phyloP scores from a whole-genome alignment of 2,888 invertebrate species.

The Macrostomum cliftonense region DNA sequence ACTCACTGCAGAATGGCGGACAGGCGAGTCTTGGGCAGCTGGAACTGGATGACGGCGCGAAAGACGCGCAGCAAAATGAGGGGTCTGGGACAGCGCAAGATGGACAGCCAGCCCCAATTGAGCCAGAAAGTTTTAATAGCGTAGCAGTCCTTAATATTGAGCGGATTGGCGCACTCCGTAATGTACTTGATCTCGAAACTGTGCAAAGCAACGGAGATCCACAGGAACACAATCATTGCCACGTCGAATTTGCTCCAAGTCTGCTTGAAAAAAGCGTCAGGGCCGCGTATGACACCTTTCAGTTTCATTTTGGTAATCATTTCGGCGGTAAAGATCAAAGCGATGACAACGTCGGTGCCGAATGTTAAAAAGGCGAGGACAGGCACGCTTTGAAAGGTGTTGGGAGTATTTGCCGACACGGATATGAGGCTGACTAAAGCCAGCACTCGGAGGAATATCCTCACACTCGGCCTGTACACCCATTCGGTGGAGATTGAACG shows the following conservation, averaged over 20 bases:
- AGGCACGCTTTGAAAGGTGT: conserved; percentile 74
- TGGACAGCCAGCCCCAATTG: conserved; percentile 64
- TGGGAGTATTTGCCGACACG: conserved; percentile 89
- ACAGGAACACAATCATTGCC: conserved; percentile 84
- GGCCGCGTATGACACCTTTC: conserved; percentile 49
- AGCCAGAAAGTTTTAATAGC: conserved; percentile 26
- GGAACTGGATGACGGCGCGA: conserved; percentile 86
- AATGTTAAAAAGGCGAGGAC: conserved; percentile 73
- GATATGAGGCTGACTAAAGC: conserved; percentile 76
- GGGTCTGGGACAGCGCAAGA: conserved; percentile 78
- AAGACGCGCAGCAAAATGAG: conserved; percentile 91
- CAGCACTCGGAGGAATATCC: conserved; percentile 1
- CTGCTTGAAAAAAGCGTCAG: conserved; percentile 59
- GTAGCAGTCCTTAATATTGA: too few relatives aligned
- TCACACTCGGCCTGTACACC: too few relatives aligned
- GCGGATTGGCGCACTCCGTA: too few relatives aligned
- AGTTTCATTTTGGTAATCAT: conserved; percentile 98
- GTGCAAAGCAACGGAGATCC: conserved; percentile 85
- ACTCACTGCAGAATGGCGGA: conserved; percentile 95
- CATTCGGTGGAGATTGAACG: too few relatives aligned
- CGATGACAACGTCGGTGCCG: conserved; percentile 66
- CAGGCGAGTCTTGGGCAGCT: conserved; percentile 92
- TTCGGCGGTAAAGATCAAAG: conserved; percentile 82
- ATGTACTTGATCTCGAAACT: conserved; percentile 1
- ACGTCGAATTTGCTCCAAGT: conserved; percentile 99